These are phyloP conservation scores for Andinoacara biseriatus DNA, from an alignment of 2,113 vertebrate species.

Conservation along the genomic window DNA sequence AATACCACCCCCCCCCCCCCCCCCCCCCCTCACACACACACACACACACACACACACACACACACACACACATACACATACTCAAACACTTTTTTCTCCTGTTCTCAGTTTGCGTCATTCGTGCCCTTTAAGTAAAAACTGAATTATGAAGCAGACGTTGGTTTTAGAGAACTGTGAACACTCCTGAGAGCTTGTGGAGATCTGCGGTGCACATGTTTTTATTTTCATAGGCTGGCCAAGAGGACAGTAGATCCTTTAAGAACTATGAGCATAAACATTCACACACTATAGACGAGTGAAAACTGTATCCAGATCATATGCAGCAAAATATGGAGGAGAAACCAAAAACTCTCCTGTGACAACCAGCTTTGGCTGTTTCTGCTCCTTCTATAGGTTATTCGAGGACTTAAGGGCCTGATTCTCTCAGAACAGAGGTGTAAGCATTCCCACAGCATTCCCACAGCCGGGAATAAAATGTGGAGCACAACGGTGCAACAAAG, in stretches of 20 bases:
- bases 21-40: too few relatives aligned
- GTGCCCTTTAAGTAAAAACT: not conserved
- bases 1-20: too few relatives aligned
- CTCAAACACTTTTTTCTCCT: not conserved
- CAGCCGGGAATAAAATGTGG: not conserved
- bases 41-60: not conserved
- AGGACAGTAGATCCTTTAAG: not conserved
- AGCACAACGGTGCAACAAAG: too few relatives aligned
- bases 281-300: not conserved
- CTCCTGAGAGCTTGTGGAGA: not conserved
- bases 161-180: not conserved
- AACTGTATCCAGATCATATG: not conserved
- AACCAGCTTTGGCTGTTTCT: not conserved
- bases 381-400: not conserved
- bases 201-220: not conserved
- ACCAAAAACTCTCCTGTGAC: not conserved
- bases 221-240: not conserved
- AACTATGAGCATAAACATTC: not conserved
- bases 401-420: not conserved
- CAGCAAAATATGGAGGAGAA: accelerated
- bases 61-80: not conserved
- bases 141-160: not conserved
- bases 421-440: not conserved
- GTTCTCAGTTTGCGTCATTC: not conserved
- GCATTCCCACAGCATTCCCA: not conserved